Base-by-base conservation (phyloP, 2,797 vertebrate genomes). In the Fundulus diaphanus region DNA sequence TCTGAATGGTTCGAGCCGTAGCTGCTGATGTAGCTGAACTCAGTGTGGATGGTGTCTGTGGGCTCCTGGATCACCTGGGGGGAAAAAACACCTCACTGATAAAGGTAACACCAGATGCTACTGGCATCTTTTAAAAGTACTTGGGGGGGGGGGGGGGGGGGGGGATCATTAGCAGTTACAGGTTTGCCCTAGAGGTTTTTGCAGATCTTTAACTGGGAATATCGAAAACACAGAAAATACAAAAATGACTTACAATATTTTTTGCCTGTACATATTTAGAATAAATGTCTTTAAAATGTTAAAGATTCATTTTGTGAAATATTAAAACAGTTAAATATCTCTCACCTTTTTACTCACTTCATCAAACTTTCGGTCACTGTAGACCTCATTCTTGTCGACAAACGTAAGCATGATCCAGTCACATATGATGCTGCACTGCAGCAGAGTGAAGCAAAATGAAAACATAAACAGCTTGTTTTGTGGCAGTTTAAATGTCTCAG, bases 381-480 rank as follows among this genome's bases (percentile, higher is more conserved):
- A 98, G 72, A 96, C 78, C 79, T 96, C 95, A 76, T 97, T 94
- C 90, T 97, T 98, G 89, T 98, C 97, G 82, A 98, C 97, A 92
- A 97, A 97, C 0, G 96, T 97, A 85, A 98, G 89, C 95, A 98
- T 93, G 88, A 98, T 97, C 97, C 97, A 98, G 88, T 98, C 97
- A 9, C 97, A 98, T 78, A 98, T 93, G 35, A 98, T 96, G 35
- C 96, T 96, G 33, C 96, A 97, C 97, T 98, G 68, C n/a, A 83
- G 68, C 8, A 7, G 31, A 31, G 12, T 1, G 75, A 42, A 67
- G 27, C 40, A 70, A 68, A 35, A 3, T 7, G 44, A 29, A 48
- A 49, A 61, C 35, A 16, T 37, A 16, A 35, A 7, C 4, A 13
- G 12, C 48, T 73, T 48, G 35, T 48, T n/a, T n/a, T 29, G 22